Evolutionary conservation across 1,140 invertebrate genomes (phyloP), one percentile per base, ranked within the genome.

Genomic region (Nixonia krombeini): DNA sequence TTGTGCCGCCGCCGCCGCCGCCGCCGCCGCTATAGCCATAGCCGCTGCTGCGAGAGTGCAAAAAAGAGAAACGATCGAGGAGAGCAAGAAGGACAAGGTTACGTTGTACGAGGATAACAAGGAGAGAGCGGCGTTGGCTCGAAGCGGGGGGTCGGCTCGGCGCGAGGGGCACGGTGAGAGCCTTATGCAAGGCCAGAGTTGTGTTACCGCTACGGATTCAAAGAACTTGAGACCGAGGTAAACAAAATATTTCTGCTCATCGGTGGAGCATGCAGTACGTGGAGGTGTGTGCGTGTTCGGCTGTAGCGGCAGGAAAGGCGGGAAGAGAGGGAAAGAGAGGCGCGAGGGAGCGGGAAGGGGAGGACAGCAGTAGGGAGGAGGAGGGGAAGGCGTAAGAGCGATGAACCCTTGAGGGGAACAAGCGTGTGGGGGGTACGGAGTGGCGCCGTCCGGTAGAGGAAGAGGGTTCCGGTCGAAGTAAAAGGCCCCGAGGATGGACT

Each of bases 141-240:
- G 49, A 37, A 26, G 31, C 16, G 46, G 41, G 45, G 28, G 17
- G 47, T 17, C 37, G 46, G 5, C 12, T 21, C 29, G 29, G 45
- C 25, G 33, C 26, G 26, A 13, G 38, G 10, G 18, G 37, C n/a
- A n/a, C n/a, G 47, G 37, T 38, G 49, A 41, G 50, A 49, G 21
- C 28, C 41, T 50, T 42, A 61, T 53, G 66, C 66, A 72, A 75
- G 69, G 66, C 59, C 59, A 53, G 52, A 62, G 55, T 67, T 61
- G 70, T 44, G 68, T 56, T 66, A 62, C 63, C 57, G 70, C 75
- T 68, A 53, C 66, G 74, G 73, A 83, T 84, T 82, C 78, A 83
- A 80, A 83, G 80, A 83, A 83, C 78, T 76, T n/a, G 72, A 66
- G 69, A 80, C 70, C 76, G 81, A 80, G 69, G 78, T 83, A 83